Conservation (phyloP, 2,888 invertebrate species). For the Epinotia ramella region DNA sequence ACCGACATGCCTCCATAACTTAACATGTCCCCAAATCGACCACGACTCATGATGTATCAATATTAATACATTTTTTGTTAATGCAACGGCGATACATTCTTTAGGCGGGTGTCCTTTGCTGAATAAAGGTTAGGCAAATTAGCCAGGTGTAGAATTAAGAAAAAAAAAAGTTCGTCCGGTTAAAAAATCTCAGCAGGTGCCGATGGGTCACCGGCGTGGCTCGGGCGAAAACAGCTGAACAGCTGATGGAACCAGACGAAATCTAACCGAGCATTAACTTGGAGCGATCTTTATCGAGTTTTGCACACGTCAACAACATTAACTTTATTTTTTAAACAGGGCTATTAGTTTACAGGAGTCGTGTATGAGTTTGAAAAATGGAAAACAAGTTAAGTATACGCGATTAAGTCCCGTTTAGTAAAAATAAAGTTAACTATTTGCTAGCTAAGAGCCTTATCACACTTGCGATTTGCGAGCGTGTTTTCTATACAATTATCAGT, state of each 20-base stretch:
- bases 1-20: slow-evolving; percentile 20
- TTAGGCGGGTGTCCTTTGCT: slow-evolving; percentile 62
- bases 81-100: slow-evolving; percentile 50
- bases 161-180: slow-evolving; percentile 71
- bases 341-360: background rate
- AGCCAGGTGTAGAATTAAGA: slow-evolving; percentile 77
- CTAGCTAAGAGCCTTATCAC: too few species aligned
- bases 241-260: slow-evolving; percentile 62
- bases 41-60: background rate
- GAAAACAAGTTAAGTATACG: background rate
- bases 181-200: slow-evolving; percentile 83
- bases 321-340: slow-evolving; percentile 9
- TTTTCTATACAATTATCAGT: too few species aligned
- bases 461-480: too few species aligned
- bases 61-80: slow-evolving; percentile 32
- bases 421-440: background rate
- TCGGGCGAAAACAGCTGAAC: slow-evolving; percentile 69
- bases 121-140: slow-evolving; percentile 69
- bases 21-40: slow-evolving; percentile 23
- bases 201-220: slow-evolving; percentile 58
- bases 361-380: background rate
- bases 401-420: too few species aligned
- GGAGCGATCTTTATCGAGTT: slow-evolving; percentile 37
- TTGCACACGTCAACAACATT: slow-evolving; percentile 38
- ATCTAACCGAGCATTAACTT: slow-evolving; percentile 38